Evolutionary conservation across 2,797 vertebrate species (phyloP).

Genomic region (Lepus oiostolus): DNA sequence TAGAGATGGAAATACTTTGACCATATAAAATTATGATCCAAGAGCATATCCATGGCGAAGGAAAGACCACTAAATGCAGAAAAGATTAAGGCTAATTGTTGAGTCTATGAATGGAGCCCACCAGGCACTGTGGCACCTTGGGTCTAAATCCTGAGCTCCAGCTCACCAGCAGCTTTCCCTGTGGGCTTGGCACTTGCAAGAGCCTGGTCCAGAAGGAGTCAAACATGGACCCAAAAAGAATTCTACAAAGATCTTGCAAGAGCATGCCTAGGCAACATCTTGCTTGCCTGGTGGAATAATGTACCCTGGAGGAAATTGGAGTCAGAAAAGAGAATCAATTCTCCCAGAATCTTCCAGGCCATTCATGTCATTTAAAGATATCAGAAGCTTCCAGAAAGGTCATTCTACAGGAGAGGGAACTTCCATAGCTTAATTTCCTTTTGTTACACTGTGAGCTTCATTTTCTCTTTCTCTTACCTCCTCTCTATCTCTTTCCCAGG

Average conservation of each 20-base stretch:
- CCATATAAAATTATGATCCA: background rate
- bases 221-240: background rate
- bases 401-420: background rate
- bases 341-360: conserved; percentile 27
- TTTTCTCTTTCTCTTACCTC: conserved; percentile 62
- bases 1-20: background rate
- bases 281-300: background rate
- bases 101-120: background rate
- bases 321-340: background rate
- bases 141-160: accelerated
- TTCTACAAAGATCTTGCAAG: background rate
- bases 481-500: conserved; percentile 64
- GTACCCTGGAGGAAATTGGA: background rate
- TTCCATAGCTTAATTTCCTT: conserved; percentile 62
- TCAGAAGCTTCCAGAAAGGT: conserved; percentile 59
- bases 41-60: background rate
- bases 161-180: background rate
- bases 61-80: background rate
- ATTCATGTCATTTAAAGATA: background rate
- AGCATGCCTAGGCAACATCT: background rate
- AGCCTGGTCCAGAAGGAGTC: background rate
- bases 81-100: background rate
- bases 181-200: background rate
- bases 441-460: conserved; percentile 23
- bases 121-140: no score